Evolutionary conservation across 2,797 vertebrate genomes (phyloP).

Genomic region (Premnoplex brunnescens): DNA sequence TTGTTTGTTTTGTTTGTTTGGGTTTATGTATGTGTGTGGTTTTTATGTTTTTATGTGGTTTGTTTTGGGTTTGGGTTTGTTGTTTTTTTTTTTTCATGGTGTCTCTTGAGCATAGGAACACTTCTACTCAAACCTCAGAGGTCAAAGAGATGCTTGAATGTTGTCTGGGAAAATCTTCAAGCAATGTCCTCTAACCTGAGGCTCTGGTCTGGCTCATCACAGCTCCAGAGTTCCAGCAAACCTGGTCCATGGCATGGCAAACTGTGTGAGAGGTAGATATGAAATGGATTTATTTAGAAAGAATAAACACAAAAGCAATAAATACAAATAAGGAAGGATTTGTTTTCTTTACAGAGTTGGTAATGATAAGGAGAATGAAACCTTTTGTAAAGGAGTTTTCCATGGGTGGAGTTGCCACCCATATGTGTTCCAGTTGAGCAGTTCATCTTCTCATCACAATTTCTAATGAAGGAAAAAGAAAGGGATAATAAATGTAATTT

Average conservation of each 20-base stretch:
- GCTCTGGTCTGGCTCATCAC: background rate
- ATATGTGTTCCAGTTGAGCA: background rate
- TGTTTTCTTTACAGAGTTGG: background rate
- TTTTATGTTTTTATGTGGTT: too few species aligned
- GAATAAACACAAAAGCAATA: background rate
- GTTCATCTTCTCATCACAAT: background rate
- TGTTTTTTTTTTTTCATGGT: background rate
- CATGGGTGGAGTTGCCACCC: background rate
- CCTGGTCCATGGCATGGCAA: background rate
- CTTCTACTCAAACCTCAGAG: background rate
- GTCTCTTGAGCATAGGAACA: background rate
- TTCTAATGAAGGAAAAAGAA: background rate
- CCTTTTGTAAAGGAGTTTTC: background rate
- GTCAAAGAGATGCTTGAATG: background rate
- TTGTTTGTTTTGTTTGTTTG: too few species aligned
- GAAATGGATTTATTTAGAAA: background rate
- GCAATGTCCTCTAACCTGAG: background rate
- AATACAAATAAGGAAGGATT: background rate
- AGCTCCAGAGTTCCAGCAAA: background rate
- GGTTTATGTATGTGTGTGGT: too few species aligned
- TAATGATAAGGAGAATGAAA: background rate
- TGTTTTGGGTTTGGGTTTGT: too few species aligned
- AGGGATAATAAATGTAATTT: fast-evolving
- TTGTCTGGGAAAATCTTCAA: background rate
- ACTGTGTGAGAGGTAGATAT: background rate